These are phyloP conservation scores for Hemaris fuciformis DNA, from an alignment of 2,888 invertebrate genomes.

Conservation along the genomic window DNA sequence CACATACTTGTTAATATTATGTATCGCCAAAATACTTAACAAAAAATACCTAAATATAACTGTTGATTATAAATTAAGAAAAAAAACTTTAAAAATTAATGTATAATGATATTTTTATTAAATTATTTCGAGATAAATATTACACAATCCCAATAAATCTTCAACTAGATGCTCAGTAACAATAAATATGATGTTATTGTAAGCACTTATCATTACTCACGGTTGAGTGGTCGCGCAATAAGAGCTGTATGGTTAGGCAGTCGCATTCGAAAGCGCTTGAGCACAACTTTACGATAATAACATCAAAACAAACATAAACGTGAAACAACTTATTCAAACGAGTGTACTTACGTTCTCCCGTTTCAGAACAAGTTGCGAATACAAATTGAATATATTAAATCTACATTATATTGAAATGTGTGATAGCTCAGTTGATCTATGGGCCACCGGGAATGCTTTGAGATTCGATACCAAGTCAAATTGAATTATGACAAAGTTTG, in stretches of 20 bases:
- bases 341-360: neutral
- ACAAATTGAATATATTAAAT: neutral
- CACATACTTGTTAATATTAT: no score
- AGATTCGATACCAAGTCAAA: no score
- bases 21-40: no score
- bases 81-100: no score
- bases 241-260: neutral
- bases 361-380: neutral
- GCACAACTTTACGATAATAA: constrained; percentile 3
- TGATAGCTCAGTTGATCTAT: no score
- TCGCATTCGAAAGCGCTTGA: constrained; percentile 1
- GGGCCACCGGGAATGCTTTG: no score
- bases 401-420: neutral
- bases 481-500: no score
- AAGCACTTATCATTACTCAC: constrained; percentile 5
- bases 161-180: neutral
- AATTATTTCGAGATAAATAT: neutral
- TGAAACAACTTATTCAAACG: constrained; percentile 2
- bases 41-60: no score
- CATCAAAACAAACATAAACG: constrained; percentile 6
- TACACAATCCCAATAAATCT: neutral
- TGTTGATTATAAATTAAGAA: no score
- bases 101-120: no score
- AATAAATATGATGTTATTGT: constrained; percentile 9
- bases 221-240: constrained; percentile 2